These are phyloP conservation scores for Phaetusa simplex DNA, from an alignment of 2,113 vertebrate species.

Conservation along the genomic window DNA sequence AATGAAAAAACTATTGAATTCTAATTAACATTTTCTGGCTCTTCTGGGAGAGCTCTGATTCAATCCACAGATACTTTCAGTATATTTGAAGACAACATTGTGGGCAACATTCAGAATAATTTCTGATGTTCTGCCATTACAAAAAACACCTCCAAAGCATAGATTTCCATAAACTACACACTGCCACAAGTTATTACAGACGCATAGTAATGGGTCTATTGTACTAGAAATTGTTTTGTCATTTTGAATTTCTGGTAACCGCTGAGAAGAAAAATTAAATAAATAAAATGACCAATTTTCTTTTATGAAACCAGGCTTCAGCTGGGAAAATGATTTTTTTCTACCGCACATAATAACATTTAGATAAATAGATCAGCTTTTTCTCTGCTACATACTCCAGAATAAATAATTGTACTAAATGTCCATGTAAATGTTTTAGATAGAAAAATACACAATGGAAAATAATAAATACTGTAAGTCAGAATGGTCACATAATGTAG, in stretches of 20 bases:
- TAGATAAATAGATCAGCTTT: not conserved
- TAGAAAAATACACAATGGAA: not conserved
- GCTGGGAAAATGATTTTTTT: not conserved
- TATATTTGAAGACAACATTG: not conserved
- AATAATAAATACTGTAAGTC: not conserved
- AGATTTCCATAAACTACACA: not conserved
- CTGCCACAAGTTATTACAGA: not conserved
- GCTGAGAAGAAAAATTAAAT: slow-evolving; percentile 13
- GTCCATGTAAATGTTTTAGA: not conserved
- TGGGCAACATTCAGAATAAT: not conserved
- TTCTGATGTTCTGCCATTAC: not conserved
- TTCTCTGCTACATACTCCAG: not conserved
- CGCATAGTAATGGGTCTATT: not conserved
- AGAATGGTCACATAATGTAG: not conserved
- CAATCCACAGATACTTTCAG: not conserved
- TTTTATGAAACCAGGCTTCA: not conserved
- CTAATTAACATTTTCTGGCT: not conserved
- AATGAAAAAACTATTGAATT: slow-evolving; percentile 4
- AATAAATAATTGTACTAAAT: not conserved
- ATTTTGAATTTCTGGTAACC: not conserved
- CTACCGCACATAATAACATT: not conserved
- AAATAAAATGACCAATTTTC: slow-evolving; percentile 14
- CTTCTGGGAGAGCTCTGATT: not conserved
- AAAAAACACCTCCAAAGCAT: not conserved
- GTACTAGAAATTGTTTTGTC: not conserved